phyloP scores from a whole-genome alignment of 2,797 vertebrate genomes.

The Margarornis squamiger region DNA sequence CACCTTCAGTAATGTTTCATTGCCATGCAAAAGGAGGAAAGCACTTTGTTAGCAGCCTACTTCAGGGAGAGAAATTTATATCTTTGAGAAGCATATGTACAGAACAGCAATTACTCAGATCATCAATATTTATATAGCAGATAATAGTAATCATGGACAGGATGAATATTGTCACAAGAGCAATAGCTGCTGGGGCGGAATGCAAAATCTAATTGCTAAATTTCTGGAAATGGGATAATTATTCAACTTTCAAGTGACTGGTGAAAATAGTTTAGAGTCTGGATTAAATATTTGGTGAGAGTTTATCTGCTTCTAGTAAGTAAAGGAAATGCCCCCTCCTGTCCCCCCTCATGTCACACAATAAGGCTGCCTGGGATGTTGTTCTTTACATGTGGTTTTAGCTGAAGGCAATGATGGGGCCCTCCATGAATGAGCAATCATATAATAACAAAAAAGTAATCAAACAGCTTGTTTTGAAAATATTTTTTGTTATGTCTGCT shows the following conservation, averaged over 20 bases:
- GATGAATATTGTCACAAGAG: constrained; percentile 52
- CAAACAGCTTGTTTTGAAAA: not conserved
- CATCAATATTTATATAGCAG: constrained; percentile 66
- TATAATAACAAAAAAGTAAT: not conserved
- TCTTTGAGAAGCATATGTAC: constrained; percentile 34
- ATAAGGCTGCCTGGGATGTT: not conserved
- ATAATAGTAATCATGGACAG: constrained; percentile 54
- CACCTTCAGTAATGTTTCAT: constrained; percentile 25
- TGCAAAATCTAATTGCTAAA: not conserved
- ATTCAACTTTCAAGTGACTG: constrained; percentile 5
- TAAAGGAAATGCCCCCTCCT: not conserved
- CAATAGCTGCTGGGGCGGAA: not conserved
- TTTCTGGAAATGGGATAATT: constrained; percentile 27
- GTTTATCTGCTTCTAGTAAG: not conserved
- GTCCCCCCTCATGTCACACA: not conserved
- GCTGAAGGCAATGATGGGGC: not conserved
- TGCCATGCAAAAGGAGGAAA: not conserved
- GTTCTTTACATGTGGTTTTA: not conserved
- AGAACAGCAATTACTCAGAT: constrained; percentile 58
- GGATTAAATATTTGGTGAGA: not conserved
- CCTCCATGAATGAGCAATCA: not conserved
- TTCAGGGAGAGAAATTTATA: constrained; percentile 31
- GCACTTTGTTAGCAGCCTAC: constrained; percentile 38
- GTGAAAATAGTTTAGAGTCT: not conserved
- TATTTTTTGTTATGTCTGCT: not conserved